Percentiles rank a stretch among this genome's conserved stretches.
Evolutionary conservation across 2,113 vertebrate species (phyloP).

Genomic region (Pampusana beccarii): DNA sequence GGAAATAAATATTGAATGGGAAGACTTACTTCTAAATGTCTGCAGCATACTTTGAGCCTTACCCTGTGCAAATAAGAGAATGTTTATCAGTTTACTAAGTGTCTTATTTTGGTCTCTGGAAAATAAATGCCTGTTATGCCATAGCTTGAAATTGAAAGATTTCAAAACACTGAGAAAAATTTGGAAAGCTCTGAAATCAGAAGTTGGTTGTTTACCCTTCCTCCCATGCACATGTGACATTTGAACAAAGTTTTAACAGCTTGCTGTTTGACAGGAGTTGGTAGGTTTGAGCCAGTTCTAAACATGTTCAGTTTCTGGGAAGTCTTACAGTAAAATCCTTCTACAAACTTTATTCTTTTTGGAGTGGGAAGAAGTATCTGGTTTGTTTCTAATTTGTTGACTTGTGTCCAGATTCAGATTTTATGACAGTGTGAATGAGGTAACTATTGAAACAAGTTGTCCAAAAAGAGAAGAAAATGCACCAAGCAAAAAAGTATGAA

Average conservation of each 20-base stretch:
- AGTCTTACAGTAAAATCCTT: not conserved
- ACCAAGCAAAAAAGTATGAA: not conserved
- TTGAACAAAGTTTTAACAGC: not conserved
- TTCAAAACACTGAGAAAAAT: not conserved
- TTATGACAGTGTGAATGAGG: not conserved
- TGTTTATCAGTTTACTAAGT: not conserved
- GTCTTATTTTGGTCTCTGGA: not conserved
- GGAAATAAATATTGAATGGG: not conserved
- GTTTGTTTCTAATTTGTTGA: not conserved
- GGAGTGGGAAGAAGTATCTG: not conserved
- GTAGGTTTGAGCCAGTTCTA: constrained; percentile 1
- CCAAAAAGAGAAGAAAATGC: not conserved
- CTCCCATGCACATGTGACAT: not conserved
- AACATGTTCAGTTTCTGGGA: constrained; percentile 17
- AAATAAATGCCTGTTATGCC: not conserved
- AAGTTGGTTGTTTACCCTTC: not conserved
- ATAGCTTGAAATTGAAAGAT: not conserved
- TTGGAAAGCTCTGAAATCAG: not conserved
- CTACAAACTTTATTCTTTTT: not conserved
- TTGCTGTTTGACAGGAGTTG: not conserved
- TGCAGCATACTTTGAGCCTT: not conserved
- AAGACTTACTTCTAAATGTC: not conserved
- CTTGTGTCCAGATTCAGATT: not conserved
- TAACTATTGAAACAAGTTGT: not conserved
- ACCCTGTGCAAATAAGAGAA: not conserved